Conservation (phyloP, 2,888 invertebrate species). For the Harpagoxenus sublaevis region DNA sequence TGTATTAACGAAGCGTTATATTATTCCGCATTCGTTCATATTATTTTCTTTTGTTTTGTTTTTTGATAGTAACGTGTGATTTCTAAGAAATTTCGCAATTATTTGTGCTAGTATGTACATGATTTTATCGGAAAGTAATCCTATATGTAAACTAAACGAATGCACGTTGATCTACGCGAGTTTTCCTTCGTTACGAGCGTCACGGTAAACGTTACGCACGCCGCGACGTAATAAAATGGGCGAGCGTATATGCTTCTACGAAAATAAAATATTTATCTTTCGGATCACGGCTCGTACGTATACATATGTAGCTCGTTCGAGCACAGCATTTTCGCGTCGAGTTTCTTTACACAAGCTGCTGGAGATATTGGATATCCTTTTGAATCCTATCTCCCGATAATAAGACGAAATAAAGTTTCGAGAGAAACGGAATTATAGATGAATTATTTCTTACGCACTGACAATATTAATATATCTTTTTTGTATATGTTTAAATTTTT, state of each 20-base stretch:
- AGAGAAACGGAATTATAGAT: neutral
- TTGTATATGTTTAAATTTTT: neutral
- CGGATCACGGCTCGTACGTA: constrained; percentile 6
- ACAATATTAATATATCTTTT: neutral
- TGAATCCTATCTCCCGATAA: neutral
- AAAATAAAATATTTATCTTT: constrained; percentile 49
- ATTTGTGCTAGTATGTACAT: neutral
- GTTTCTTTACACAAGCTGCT: constrained; percentile 15
- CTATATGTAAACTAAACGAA: constrained; percentile 12
- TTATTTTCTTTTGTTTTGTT: neutral
- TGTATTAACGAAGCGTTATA: neutral
- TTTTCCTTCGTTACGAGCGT: constrained; percentile 36
- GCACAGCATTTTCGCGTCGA: neutral
- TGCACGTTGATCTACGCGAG: constrained; percentile 25
- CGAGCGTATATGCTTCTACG: neutral
- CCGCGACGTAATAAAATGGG: constrained; percentile 15
- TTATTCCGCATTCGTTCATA: neutral
- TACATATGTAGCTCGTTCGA: neutral
- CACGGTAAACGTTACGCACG: constrained; percentile 1
- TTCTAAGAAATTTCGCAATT: constrained; percentile 3
- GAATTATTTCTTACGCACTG: neutral
- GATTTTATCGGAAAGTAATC: constrained; percentile 23
- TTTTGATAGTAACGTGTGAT: neutral
- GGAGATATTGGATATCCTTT: constrained; percentile 34
- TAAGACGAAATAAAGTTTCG: neutral